phyloP scores from a whole-genome alignment of 1,140 invertebrate genomes.

The Lucilia cuprina region DNA sequence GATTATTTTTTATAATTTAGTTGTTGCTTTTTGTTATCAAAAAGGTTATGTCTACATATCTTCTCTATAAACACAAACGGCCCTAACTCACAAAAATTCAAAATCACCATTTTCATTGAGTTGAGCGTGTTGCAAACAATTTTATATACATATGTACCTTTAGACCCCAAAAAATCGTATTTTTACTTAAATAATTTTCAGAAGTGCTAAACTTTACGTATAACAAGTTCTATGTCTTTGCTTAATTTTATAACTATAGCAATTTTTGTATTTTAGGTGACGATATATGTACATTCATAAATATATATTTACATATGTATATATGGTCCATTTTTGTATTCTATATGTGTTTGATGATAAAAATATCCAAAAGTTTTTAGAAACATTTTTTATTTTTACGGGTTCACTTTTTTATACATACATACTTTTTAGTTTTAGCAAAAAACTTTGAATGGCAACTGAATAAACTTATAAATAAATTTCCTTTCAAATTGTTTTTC shows the following conservation, averaged over 20 bases:
- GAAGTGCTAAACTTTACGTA: no score
- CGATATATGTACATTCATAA: no score
- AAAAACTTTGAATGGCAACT: not conserved
- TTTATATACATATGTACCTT: no score
- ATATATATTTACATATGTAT: not conserved
- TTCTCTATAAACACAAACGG: no score
- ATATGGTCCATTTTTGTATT: not conserved
- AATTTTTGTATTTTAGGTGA: no score
- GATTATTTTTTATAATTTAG: not conserved
- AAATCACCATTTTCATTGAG: no score
- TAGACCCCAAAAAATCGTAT: no score
- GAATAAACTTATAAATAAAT: not conserved
- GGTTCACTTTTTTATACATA: not conserved
- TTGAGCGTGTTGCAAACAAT: no score
- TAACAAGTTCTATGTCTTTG: no score
- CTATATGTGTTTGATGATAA: not conserved
- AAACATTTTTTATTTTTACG: not conserved
- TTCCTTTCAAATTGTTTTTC: not conserved
- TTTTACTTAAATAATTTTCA: no score
- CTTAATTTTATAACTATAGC: no score
- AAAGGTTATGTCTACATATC: not conserved
- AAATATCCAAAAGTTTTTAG: conserved; percentile 16
- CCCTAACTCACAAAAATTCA: no score
- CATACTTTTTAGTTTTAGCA: not conserved
- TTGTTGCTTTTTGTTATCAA: not conserved